Evolutionary conservation across 2,113 vertebrate species (phyloP).

Genomic region (Sinocyclocheilus maitianheensis): DNA sequence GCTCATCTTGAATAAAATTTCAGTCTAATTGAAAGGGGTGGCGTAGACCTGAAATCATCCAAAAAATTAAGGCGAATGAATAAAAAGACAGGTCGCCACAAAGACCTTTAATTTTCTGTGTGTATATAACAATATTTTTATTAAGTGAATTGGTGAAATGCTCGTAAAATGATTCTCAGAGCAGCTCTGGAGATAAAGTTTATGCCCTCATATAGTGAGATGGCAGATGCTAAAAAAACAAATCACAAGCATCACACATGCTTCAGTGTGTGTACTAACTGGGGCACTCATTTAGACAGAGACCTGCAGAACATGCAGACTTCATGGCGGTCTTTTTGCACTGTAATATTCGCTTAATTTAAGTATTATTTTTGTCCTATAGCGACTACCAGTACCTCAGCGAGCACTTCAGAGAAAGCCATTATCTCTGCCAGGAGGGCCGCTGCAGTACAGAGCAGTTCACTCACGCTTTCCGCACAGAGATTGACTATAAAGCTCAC

Average conservation of each 20-base stretch:
- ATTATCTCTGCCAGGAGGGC: slow-evolving; percentile 96
- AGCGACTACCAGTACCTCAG: slow-evolving; percentile 93
- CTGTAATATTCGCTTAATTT: neutral
- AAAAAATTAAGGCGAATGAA: neutral
- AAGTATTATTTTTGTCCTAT: slow-evolving; percentile 39
- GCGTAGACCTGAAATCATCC: neutral
- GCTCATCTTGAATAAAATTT: neutral
- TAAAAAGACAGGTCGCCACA: no score
- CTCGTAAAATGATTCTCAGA: no score
- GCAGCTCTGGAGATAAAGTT: no score
- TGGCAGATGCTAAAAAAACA: no score
- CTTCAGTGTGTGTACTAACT: neutral
- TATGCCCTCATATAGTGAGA: no score
- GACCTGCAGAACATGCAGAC: neutral
- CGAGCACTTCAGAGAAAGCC: slow-evolving; percentile 93
- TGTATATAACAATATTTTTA: no score
- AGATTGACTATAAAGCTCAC: slow-evolving; percentile 98
- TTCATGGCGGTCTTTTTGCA: neutral
- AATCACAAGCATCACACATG: no score
- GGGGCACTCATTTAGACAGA: neutral
- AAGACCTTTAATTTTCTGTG: no score
- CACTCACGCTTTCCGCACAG: slow-evolving; percentile 93
- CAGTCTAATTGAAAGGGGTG: neutral
- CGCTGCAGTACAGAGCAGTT: slow-evolving; percentile 91
- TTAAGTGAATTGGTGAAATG: no score